Percentiles rank a stretch among this genome's conserved stretches.
Conservation (phyloP, 1,140 invertebrate species). For the Platyscapa corneri region DNA sequence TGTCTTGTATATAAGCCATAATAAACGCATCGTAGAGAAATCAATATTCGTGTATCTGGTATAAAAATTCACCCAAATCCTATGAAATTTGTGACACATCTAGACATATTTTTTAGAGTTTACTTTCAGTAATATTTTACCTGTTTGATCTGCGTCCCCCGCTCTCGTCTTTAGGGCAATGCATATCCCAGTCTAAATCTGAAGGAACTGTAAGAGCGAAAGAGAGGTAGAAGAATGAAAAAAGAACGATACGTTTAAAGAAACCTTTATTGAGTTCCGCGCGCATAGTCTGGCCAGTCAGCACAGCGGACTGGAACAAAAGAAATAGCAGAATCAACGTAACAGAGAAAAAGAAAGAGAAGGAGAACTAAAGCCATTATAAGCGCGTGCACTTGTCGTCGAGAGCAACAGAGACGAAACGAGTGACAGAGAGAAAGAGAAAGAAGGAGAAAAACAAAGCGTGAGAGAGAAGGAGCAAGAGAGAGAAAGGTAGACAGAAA, state of each 20-base stretch:
- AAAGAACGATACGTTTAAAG: slow-evolving; percentile 35
- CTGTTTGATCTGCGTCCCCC: background rate
- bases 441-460: slow-evolving; percentile 36
- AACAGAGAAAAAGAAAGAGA: slow-evolving; percentile 11
- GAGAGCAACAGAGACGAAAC: slow-evolving; percentile 20
- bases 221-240: background rate
- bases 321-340: background rate
- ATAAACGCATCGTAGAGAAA: background rate
- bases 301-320: background rate
- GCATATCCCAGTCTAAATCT: background rate
- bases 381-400: no score
- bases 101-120: slow-evolving; percentile 30
- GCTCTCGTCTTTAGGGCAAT: background rate
- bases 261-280: slow-evolving; percentile 51
- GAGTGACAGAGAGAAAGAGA: slow-evolving; percentile 21
- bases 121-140: slow-evolving; percentile 10
- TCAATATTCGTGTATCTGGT: background rate
- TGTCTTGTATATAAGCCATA: no score
- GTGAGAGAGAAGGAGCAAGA: slow-evolving; percentile 7
- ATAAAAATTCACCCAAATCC: background rate
- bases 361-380: slow-evolving; percentile 1
- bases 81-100: slow-evolving; percentile 22
- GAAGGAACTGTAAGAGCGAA: background rate
- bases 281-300: slow-evolving; percentile 38
- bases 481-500: background rate